Evolutionary conservation across 2,797 vertebrate species (phyloP), one percentile per base, ranked within the genome.

Genomic region (Gymnocypris eckloni): DNA sequence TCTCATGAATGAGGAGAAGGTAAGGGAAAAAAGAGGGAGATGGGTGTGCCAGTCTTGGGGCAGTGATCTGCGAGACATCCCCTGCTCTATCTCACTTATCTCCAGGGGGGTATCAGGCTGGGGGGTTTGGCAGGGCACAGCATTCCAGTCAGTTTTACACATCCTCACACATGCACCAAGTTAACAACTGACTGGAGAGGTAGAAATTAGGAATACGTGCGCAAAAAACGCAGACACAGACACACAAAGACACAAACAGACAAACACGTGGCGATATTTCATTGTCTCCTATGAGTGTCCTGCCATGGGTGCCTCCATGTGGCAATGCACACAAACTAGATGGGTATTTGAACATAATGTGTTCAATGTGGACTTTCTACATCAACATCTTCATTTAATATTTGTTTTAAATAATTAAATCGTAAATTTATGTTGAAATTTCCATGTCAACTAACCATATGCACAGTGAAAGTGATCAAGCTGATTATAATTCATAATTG

Each of bases 81-180:
- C 88, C 89, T 90, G 87, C 52, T 90, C 85, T 87, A 83, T 89
- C 88, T 89, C 87, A 87, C 89, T 91, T 91, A 91, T 90, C 90
- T 91, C 85, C 54, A 85, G 33, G 70, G 86, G 91, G 88, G 84
- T 87, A 86, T 88, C 86, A 64, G 81, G 85, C 77, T 82, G 82
- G 80, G 88, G 84, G 87, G 86, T 89, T 90, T 92, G 90, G 90
- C 89, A 92, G 89, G 82, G 85, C 88, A 87, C 39, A 87, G 85
- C 91, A 92, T 92, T 92, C 92, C 91, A 89, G 75, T 77, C 87
- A 88, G 86, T 89, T 91, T 90, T 89, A 88, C 90, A 90, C 89
- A 87, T 88, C 81, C 87, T 89, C 90, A 91, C 91, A 92, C 89
- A 90, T 91, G 90, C 87, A 89, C 86, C 90, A 87, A 87, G 85